Evolutionary conservation across 2,888 invertebrate species (phyloP).

Genomic region (Andrena haemorrhoa): DNA sequence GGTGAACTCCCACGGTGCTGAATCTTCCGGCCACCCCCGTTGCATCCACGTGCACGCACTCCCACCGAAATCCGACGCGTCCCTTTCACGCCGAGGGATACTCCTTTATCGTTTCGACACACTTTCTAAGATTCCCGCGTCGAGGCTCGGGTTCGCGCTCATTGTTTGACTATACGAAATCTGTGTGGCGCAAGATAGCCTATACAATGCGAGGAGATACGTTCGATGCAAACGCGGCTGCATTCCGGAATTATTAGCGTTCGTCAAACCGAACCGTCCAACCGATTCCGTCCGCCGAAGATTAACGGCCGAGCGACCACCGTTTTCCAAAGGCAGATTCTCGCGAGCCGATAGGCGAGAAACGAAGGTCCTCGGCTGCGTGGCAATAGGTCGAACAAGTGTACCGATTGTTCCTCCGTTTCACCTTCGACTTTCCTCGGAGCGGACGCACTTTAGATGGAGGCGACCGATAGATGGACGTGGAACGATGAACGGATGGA

Average conservation of each 20-base stretch:
- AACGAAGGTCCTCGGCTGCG: conserved; percentile 46
- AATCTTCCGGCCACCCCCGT: conserved; percentile 57
- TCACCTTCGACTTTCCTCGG: conserved; percentile 28
- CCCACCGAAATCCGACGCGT: conserved; percentile 74
- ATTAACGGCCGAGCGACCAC: background rate
- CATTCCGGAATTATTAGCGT: background rate
- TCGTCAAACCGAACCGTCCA: background rate
- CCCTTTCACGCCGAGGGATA: conserved; percentile 66
- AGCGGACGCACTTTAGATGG: conserved; percentile 77
- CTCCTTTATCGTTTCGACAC: conserved; percentile 80
- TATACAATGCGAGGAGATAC: conserved; percentile 38
- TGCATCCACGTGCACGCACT: conserved; percentile 28
- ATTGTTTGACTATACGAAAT: conserved; percentile 43
- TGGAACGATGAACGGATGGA: conserved; percentile 72
- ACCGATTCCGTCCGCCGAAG: background rate
- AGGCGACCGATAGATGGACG: conserved; percentile 75
- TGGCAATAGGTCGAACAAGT: conserved; percentile 39
- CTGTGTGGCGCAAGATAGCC: conserved; percentile 18
- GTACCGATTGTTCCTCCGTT: conserved; percentile 32
- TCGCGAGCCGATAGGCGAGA: background rate
- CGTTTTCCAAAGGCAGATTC: conserved; percentile 6
- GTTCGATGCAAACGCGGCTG: conserved; percentile 43
- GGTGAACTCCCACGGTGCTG: conserved; percentile 74
- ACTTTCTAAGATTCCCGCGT: conserved; percentile 62
- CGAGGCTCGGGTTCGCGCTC: conserved; percentile 31